Base-by-base conservation (phyloP, 2,113 vertebrate genomes). In the Erythrocebus patas region DNA sequence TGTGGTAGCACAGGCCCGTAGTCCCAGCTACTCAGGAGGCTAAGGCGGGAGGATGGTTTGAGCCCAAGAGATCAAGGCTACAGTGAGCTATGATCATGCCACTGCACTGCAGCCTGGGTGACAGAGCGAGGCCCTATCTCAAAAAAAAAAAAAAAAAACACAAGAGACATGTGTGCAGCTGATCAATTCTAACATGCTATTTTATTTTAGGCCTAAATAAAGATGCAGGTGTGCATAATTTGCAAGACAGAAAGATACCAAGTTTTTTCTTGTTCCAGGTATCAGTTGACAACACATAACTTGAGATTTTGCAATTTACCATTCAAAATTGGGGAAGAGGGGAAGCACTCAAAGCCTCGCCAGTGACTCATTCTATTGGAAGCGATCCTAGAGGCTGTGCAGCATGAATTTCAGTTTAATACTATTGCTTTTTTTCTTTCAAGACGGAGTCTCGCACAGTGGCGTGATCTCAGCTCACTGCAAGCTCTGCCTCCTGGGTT, bases 301-400 rank as follows among this genome's bases (percentile, higher is more conserved):
- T 81, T 48, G 52, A 91, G 70, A 87, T 86, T 96, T 82, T 94
- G 70, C 78, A 91, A 97, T 61, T 95, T 27, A 22, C 64, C 89
- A 50, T 93, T 97, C 55, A 88, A n/a, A 93, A 64, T 16, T 30
- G 61, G 12, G 12, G 61, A 6, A 48, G 43, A 43, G 7, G 48
- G n/a, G 10, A 45, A 25, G 43, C 7, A 68, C 55, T 35, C 50
- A 66, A n/a, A 89, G 72, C 48, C 27, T 25, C 45, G 61, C 78
- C 22, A 52, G 52, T 83, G 96, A 97, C 73, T 87, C 96, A 92
- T 73, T 48, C 61, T 45, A 43, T 32, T 11, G 20, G 79, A 35
- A 97, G 50, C 23, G 25, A 79, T 89, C 68, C 76, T 72, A 16
- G 70, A 82, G 10, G 48, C 38, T 61, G 43, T 2, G 9, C 23